Conservation (phyloP, 2,888 invertebrate species). For the Diarsia rubi region DNA sequence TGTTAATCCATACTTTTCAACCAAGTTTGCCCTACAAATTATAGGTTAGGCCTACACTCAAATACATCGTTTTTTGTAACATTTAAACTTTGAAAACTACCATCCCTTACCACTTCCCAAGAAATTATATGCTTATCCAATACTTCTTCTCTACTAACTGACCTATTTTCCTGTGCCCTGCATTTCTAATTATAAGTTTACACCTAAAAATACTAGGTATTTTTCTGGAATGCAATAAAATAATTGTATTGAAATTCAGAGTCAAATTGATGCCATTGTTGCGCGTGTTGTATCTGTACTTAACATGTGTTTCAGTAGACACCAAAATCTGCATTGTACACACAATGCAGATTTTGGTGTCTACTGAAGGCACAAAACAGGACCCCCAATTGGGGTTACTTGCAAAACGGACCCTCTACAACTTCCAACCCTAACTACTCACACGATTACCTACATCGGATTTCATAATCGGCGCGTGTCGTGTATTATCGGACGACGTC, state of each 20-base stretch:
- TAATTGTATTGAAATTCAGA: no score
- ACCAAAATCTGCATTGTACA: background rate
- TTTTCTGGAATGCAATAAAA: no score
- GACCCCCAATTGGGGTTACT: background rate
- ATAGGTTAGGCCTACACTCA: background rate
- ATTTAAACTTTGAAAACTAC: background rate
- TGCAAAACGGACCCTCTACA: conserved; percentile 64
- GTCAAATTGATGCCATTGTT: background rate
- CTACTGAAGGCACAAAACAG: conserved; percentile 51
- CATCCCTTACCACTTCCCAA: background rate
- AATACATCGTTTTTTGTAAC: background rate
- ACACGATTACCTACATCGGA: conserved; percentile 78
- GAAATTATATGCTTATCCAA: no score
- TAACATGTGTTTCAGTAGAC: background rate
- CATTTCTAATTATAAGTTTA: no score
- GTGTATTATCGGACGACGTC: conserved; percentile 86
- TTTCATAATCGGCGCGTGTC: conserved; percentile 88
- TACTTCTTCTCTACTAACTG: no score
- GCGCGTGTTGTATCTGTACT: background rate
- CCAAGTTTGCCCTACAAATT: no score
- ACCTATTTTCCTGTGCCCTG: no score
- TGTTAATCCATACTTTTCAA: background rate
- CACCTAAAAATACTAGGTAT: no score
- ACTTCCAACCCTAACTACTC: conserved; percentile 57
- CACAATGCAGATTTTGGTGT: no score